phyloP scores from a whole-genome alignment of 2,113 vertebrate genomes.

The Silurus asotus region DNA sequence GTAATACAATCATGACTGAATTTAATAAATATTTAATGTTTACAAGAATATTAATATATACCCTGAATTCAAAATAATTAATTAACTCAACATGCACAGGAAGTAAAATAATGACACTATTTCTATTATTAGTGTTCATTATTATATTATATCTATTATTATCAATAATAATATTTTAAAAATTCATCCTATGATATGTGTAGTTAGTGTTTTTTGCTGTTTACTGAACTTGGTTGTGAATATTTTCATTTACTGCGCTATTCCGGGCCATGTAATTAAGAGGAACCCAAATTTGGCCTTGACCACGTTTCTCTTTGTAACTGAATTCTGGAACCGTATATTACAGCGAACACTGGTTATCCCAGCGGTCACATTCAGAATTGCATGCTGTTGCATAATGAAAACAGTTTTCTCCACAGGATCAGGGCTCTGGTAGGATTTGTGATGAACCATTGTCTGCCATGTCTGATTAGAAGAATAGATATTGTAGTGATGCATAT shows the following conservation, averaged over 20 bases:
- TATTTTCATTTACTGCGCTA: not conserved
- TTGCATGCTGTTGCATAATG: not conserved
- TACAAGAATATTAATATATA: too few species aligned
- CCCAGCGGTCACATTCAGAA: not conserved
- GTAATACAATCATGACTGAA: too few species aligned
- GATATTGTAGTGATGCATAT: slow-evolving; percentile 18
- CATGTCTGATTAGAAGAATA: slow-evolving; percentile 21
- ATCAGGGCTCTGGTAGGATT: not conserved
- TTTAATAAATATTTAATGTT: too few species aligned
- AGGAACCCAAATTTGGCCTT: not conserved
- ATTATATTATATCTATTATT: too few species aligned
- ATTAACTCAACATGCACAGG: not conserved
- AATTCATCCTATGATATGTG: too few species aligned
- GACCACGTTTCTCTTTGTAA: not conserved
- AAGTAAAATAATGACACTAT: not conserved
- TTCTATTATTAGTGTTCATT: too few species aligned
- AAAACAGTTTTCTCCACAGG: slow-evolving; percentile 23
- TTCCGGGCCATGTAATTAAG: not conserved
- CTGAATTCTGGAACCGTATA: not conserved
- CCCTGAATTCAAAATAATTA: not conserved
- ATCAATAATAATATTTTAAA: too few species aligned
- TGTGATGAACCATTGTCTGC: slow-evolving; percentile 16
- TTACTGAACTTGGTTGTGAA: not conserved
- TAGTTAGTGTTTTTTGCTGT: not conserved
- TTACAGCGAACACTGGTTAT: not conserved